A percentile compares a stretch with the other conserved stretches of the same genome.
phyloP scores from a whole-genome alignment of 2,113 vertebrate species.

The Syrrhaptes paradoxus region DNA sequence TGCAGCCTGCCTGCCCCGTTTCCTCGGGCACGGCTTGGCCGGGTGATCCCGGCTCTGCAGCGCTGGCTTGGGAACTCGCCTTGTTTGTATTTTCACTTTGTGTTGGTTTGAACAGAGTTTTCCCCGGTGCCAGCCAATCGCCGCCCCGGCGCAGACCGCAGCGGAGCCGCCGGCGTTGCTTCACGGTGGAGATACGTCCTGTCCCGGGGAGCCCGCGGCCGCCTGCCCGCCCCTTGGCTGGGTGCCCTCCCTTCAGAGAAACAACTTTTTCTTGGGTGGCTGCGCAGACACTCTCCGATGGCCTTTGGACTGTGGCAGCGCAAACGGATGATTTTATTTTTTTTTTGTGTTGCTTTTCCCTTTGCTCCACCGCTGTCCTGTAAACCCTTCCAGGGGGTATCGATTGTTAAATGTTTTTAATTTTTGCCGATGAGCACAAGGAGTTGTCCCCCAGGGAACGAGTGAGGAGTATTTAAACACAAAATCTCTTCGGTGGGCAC shows the following conservation, averaged over 20 bases:
- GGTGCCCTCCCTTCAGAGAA: not conserved
- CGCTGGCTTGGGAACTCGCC: not conserved
- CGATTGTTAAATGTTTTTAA: rapidly evolving
- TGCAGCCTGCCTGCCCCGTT: not conserved
- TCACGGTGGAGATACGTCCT: slow-evolving; percentile 29
- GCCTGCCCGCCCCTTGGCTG: not conserved
- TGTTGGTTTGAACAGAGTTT: not conserved
- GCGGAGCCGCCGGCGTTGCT: not conserved
- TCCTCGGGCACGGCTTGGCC: not conserved
- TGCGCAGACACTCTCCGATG: not conserved
- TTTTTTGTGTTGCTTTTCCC: not conserved
- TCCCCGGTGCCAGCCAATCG: not conserved
- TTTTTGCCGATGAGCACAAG: not conserved
- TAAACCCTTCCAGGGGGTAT: rapidly evolving
- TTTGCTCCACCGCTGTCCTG: rapidly evolving
- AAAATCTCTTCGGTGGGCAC: rapidly evolving
- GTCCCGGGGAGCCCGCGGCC: not conserved
- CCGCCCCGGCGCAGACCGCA: not conserved
- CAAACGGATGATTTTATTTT: rapidly evolving
- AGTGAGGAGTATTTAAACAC: rapidly evolving
- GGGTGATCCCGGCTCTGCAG: not conserved
- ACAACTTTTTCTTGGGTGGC: not conserved
- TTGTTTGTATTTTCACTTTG: not conserved
- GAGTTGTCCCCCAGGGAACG: rapidly evolving
- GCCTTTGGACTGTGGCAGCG: not conserved